These are phyloP conservation scores for Bombus affinis DNA, from an alignment of 1,140 invertebrate genomes.

Conservation along the genomic window DNA sequence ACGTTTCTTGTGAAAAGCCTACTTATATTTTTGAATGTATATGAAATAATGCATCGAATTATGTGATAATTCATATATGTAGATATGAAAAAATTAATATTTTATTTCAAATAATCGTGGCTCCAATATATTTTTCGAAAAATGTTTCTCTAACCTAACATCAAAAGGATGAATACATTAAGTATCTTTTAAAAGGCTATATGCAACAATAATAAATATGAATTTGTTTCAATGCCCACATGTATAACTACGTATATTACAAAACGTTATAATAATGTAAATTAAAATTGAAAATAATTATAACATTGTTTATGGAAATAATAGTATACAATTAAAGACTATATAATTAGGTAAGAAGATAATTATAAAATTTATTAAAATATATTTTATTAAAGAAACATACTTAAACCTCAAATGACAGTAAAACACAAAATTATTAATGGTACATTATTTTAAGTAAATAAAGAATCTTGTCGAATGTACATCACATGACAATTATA, in stretches of 20 bases:
- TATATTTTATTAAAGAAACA: conserved; percentile 43
- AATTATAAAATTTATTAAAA: background rate
- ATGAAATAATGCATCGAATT: background rate
- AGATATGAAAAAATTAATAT: background rate
- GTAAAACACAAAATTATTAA: conserved; percentile 4
- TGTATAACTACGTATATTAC: background rate
- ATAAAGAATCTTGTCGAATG: background rate
- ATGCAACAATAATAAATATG: background rate
- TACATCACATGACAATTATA: conserved; percentile 47
- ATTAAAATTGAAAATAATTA: background rate
- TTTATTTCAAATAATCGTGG: background rate
- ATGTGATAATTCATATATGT: background rate
- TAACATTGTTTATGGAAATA: background rate
- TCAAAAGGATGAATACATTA: background rate
- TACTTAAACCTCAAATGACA: conserved; percentile 65
- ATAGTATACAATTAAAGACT: background rate
- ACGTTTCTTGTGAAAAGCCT: background rate
- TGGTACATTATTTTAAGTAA: conserved; percentile 16
- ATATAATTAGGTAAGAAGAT: conserved; percentile 20
- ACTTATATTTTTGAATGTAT: background rate
- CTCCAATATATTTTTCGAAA: background rate
- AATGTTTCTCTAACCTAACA: conserved; percentile 6
- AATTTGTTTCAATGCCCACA: background rate
- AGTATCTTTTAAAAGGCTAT: background rate
- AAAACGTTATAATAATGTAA: conserved; percentile 2